Conservation (phyloP, 2,797 vertebrate species). For the Notolepis coatsorum region DNA sequence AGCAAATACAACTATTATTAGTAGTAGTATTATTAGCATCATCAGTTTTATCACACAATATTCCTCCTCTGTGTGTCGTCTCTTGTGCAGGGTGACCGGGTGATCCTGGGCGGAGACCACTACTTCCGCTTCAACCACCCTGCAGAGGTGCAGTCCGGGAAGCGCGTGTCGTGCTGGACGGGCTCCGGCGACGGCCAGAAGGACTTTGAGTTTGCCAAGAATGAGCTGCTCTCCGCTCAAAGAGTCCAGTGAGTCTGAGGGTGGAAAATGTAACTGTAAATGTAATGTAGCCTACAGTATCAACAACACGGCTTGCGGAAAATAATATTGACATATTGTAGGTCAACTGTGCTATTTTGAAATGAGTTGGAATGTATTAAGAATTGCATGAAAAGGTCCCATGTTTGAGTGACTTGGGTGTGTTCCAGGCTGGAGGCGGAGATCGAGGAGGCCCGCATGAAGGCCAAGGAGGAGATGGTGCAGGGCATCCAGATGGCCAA, state of each 20-base stretch:
- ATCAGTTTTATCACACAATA: neutral
- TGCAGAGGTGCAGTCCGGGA: slow-evolving; percentile 89
- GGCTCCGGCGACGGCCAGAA: slow-evolving; percentile 82
- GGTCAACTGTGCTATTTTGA: too few species aligned
- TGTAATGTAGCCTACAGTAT: too few species aligned
- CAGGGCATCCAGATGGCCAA: slow-evolving; percentile 94
- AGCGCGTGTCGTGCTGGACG: slow-evolving; percentile 76
- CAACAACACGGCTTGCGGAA: too few species aligned
- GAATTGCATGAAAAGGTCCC: neutral
- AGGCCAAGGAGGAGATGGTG: slow-evolving; percentile 96
- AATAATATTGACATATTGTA: too few species aligned
- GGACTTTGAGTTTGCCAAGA: slow-evolving; percentile 97
- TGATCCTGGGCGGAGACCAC: slow-evolving; percentile 96
- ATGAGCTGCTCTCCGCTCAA: slow-evolving; percentile 91
- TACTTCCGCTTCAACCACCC: slow-evolving; percentile 98
- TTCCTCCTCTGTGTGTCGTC: neutral
- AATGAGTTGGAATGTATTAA: too few species aligned
- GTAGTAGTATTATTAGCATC: too few species aligned
- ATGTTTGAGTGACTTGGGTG: slow-evolving; percentile 8
- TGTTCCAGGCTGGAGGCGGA: slow-evolving; percentile 90
- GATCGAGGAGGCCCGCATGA: slow-evolving; percentile 92
- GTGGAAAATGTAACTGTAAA: too few species aligned
- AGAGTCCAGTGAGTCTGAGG: slow-evolving; percentile 86
- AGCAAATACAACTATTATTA: neutral
- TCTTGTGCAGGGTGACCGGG: slow-evolving; percentile 90